Evolutionary conservation across 2,113 vertebrate genomes (phyloP), one percentile per base, ranked within the genome.

Genomic region (Harpagus bidentatus): DNA sequence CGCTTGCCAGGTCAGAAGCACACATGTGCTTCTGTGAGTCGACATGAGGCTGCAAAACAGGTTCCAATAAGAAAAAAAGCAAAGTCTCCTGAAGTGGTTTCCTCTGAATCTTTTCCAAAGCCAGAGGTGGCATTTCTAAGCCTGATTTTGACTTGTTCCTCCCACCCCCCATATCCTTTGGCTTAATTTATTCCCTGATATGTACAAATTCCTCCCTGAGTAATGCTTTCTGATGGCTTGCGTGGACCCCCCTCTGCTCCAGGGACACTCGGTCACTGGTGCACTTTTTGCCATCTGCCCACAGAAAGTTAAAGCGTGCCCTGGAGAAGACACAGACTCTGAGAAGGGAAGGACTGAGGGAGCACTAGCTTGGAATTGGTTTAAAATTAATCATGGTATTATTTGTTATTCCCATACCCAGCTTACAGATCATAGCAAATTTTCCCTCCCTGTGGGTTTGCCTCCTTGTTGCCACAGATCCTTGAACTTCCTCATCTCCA

Each of bases 201-300:
- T 8, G 0, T 7, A 50, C 11, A 22, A 53, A 47, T 67, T 53
- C 48, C 31, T n/a, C n/a, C 40, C 16, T 21, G 26, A 19, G 18
- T 17, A 7, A 1, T 6, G 1, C 7, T 47, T 59, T 3, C 38
- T 9, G 19, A 0, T 69, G 67, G 62, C 5, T 88, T 2, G 0
- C 0, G 3, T 12, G 40, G 43, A 8, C 2, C 11, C 32, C 9
- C 10, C 63, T 47, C 58, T 47, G 43, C 71, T 61, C 48, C 31
- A 1, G 80, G 20, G 62, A 8, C 16, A 1, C 52, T 15, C 2
- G 0, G 15, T 36, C 13, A 9, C n/a, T 29, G 40, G 1, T 43
- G 26, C 48, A 7, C 9, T 23, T 36, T n/a, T 43, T 71, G 10
- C 47, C 63, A 9, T 43, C 15, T 55, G 80, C 76, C 65, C 34